A percentile compares a stretch with the other conserved stretches of the same genome.
phyloP scores from a whole-genome alignment of 2,113 vertebrate species.

The Leptosomus discolor region DNA sequence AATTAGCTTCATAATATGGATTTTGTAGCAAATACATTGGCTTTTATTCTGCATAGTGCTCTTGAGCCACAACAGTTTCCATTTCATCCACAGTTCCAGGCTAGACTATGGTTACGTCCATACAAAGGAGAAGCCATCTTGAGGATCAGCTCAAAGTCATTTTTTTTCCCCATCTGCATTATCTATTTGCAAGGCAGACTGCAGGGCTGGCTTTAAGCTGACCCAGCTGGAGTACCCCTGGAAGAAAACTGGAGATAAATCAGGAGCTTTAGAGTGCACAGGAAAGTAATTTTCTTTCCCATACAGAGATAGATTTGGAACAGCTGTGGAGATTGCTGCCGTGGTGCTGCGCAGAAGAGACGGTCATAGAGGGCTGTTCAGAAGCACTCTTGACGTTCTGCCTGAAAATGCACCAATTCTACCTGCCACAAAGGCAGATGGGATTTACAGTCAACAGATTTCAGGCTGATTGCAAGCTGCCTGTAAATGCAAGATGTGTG shows the following conservation, averaged over 20 bases:
- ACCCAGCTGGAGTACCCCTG: background rate
- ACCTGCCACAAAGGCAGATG: background rate
- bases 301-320: background rate
- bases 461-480: background rate
- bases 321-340: background rate
- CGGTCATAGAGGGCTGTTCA: background rate
- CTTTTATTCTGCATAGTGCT: background rate
- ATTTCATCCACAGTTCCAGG: background rate
- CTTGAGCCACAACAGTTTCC: background rate
- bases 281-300: background rate
- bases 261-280: background rate
- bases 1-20: background rate
- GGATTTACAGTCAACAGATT: background rate
- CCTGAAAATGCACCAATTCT: background rate
- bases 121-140: background rate
- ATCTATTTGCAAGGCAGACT: background rate
- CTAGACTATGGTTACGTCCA: background rate
- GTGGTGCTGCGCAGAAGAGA: background rate
- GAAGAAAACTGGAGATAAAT: background rate
- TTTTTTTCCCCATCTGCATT: background rate
- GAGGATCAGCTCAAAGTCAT: fast-evolving
- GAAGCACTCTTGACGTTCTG: background rate
- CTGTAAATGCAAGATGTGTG: background rate
- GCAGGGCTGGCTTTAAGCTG: background rate
- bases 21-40: background rate